Percentiles rank a stretch among this genome's conserved stretches.
Evolutionary conservation across 2,888 invertebrate species (phyloP).

Genomic region (Petrolisthes cinctipes): DNA sequence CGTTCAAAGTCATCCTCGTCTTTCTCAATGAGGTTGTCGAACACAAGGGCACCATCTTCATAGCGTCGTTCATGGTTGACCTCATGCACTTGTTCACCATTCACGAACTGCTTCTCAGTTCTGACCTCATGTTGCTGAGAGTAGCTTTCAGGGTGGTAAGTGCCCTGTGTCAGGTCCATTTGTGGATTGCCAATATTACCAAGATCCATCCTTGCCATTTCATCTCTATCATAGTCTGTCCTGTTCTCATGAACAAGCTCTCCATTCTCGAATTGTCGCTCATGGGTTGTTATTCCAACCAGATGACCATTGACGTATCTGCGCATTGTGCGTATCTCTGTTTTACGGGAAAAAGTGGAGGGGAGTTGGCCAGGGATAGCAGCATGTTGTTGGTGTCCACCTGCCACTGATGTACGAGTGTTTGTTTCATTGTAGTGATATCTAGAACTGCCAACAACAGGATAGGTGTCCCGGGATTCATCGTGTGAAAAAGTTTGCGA

Average conservation of each 20-base stretch:
- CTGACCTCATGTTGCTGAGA: constrained; percentile 59
- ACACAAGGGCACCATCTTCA: constrained; percentile 59
- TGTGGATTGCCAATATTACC: constrained; percentile 39
- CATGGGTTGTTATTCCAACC: constrained; percentile 52
- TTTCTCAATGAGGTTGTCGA: constrained; percentile 59
- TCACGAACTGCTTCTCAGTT: constrained; percentile 54
- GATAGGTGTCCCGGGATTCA: neutral
- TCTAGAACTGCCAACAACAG: neutral
- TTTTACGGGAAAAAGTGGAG: constrained; percentile 20
- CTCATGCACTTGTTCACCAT: constrained; percentile 60
- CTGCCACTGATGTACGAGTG: constrained; percentile 4
- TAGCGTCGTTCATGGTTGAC: constrained; percentile 57
- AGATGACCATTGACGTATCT: constrained; percentile 62
- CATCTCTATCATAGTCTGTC: constrained; percentile 55
- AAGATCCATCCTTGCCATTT: constrained; percentile 43
- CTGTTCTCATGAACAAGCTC: constrained; percentile 55
- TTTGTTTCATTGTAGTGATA: constrained; percentile 46
- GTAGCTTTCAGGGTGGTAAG: constrained; percentile 44
- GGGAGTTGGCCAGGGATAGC: neutral
- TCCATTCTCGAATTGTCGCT: constrained; percentile 58
- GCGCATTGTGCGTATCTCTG: constrained; percentile 40
- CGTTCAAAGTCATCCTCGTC: constrained; percentile 48
- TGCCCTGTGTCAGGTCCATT: constrained; percentile 34
- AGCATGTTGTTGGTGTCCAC: constrained; percentile 12
- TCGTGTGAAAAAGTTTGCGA: constrained; percentile 6